phyloP scores from a whole-genome alignment of 2,113 vertebrate genomes.

The Chroicocephalus ridibundus region DNA sequence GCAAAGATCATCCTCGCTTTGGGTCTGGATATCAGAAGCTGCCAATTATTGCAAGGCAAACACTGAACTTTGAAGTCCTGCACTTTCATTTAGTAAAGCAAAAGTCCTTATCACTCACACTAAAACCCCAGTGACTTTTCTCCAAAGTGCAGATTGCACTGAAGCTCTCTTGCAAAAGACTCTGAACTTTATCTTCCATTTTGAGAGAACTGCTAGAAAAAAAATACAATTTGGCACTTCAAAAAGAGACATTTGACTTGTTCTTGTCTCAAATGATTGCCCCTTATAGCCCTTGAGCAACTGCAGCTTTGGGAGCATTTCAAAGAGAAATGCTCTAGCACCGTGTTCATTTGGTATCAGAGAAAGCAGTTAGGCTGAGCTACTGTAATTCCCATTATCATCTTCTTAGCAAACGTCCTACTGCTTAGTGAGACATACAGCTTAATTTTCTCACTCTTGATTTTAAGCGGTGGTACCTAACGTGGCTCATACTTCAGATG shows the following conservation, averaged over 20 bases:
- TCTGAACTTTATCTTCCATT: neutral
- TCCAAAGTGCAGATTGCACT: neutral
- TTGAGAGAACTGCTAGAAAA: neutral
- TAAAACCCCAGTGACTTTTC: neutral
- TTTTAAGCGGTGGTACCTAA: neutral
- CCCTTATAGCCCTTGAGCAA: neutral
- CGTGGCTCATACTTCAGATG: neutral
- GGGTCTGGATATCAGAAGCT: neutral
- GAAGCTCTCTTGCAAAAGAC: neutral
- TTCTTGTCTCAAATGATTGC: slow-evolving; percentile 14
- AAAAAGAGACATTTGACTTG: slow-evolving; percentile 13
- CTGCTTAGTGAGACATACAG: neutral
- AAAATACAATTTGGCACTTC: slow-evolving; percentile 22
- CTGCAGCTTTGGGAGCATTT: slow-evolving; percentile 18
- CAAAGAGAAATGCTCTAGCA: neutral
- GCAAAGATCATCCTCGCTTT: neutral
- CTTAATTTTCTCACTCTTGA: neutral
- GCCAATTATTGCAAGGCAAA: neutral
- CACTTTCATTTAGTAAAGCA: neutral
- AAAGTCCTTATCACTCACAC: neutral
- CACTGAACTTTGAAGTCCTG: neutral
- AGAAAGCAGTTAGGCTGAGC: neutral
- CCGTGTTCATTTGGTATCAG: neutral
- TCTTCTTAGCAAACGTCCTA: neutral
- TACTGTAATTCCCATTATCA: neutral